These are phyloP conservation scores for Strigops habroptila DNA, from an alignment of 2,113 vertebrate species.

Conservation along the genomic window DNA sequence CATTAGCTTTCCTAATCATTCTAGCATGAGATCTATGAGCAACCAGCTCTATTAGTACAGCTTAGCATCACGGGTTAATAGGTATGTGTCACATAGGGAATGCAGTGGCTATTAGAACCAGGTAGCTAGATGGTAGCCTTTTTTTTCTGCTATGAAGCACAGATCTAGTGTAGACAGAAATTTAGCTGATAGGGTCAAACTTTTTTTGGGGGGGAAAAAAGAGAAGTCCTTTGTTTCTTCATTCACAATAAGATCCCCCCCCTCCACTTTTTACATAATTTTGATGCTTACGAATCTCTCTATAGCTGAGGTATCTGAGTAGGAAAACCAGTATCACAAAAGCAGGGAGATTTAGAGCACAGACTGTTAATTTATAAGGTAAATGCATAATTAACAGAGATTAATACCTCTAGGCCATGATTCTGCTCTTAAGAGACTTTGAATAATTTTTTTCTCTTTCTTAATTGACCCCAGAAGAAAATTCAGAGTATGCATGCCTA, in stretches of 20 bases:
- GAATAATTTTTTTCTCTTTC: not conserved
- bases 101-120: not conserved
- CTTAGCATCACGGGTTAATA: not conserved
- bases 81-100: rapidly evolving
- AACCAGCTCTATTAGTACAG: not conserved
- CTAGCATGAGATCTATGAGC: not conserved
- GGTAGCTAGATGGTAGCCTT: not conserved
- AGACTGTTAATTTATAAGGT: not conserved
- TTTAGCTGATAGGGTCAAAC: not conserved
- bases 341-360: not conserved
- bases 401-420: not conserved
- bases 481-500: rapidly evolving
- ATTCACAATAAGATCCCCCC: not conserved
- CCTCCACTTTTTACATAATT: not conserved
- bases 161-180: not conserved
- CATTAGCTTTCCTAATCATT: not conserved
- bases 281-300: not conserved
- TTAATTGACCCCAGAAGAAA: not conserved
- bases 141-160: not conserved
- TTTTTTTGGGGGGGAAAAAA: not conserved
- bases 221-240: not conserved
- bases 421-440: not conserved
- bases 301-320: not conserved
- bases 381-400: not conserved
- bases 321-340: not conserved